Percentiles rank a stretch among this genome's conserved stretches.
Evolutionary conservation across 2,797 vertebrate species (phyloP).

Genomic region (Melopsittacus undulatus): DNA sequence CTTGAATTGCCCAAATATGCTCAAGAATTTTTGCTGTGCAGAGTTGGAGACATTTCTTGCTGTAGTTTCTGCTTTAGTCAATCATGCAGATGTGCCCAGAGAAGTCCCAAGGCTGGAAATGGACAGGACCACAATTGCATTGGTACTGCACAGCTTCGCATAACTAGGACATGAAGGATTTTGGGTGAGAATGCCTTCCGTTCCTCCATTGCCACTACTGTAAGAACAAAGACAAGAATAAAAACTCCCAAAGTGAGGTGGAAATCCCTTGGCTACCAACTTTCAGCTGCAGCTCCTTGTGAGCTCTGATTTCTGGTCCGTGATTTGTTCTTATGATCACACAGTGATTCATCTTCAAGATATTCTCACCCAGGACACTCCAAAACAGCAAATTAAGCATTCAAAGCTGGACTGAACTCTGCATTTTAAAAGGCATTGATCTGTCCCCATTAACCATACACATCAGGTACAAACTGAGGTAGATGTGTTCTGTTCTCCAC

Average conservation of each 20-base stretch:
- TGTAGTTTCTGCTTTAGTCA: neutral
- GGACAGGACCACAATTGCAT: rapidly evolving
- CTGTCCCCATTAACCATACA: neutral
- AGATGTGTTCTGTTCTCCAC: neutral
- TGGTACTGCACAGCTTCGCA: neutral
- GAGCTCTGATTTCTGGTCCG: neutral
- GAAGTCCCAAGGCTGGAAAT: neutral
- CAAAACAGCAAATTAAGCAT: neutral
- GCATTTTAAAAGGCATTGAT: neutral
- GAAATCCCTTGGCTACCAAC: neutral
- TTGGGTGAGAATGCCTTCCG: neutral
- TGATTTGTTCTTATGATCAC: neutral
- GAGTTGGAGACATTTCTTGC: neutral
- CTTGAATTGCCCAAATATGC: neutral
- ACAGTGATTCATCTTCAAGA: neutral
- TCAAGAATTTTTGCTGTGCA: neutral
- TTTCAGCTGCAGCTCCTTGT: neutral
- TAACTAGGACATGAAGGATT: neutral
- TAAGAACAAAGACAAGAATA: neutral
- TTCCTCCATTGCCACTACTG: neutral
- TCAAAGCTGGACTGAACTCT: neutral
- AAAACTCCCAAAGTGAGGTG: neutral
- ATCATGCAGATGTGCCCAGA: neutral
- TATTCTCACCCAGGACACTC: neutral
- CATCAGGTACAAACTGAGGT: rapidly evolving